Percentiles rank a stretch among this genome's conserved stretches.
phyloP scores from a whole-genome alignment of 2,113 vertebrate species.

The Chionodraco myersi region DNA sequence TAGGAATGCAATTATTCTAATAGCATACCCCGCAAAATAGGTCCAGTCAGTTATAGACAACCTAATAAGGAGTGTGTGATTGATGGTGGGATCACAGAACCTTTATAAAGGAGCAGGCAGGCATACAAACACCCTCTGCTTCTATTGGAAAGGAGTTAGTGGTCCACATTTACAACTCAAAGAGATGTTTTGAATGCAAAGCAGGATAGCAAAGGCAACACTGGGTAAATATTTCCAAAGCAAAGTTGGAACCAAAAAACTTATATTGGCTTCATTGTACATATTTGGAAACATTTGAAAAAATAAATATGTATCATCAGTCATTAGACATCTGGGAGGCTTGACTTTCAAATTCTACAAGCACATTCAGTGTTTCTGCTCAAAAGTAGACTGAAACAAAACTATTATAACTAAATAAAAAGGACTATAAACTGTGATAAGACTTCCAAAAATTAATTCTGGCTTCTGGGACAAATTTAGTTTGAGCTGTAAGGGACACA shows the following conservation, averaged over 20 bases:
- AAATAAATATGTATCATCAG: no score
- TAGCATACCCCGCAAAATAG: conserved; percentile 70
- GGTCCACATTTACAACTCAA: neutral
- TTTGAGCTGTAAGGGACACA: neutral
- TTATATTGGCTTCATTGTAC: neutral
- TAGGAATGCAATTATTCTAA: conserved; percentile 80
- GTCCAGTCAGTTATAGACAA: conserved; percentile 74
- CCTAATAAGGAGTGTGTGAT: conserved; percentile 75
- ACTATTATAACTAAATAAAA: no score
- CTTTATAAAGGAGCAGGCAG: conserved; percentile 39
- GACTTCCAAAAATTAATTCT: neutral
- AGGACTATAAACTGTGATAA: neutral
- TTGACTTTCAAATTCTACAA: neutral
- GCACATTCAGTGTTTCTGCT: neutral
- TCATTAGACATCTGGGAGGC: no score
- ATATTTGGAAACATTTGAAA: conserved; percentile 1
- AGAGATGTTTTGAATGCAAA: conserved; percentile 41
- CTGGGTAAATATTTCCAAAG: conserved; percentile 33
- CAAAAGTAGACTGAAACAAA: neutral
- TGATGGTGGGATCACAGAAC: conserved; percentile 59
- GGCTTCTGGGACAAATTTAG: neutral
- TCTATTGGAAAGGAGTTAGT: conserved; percentile 28
- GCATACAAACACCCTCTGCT: conserved; percentile 27
- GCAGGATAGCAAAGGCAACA: conserved; percentile 39
- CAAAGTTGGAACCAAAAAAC: neutral